Evolutionary conservation across 2,888 invertebrate species (phyloP), one percentile per base, ranked within the genome.

Genomic region (Heliconius ethilla): DNA sequence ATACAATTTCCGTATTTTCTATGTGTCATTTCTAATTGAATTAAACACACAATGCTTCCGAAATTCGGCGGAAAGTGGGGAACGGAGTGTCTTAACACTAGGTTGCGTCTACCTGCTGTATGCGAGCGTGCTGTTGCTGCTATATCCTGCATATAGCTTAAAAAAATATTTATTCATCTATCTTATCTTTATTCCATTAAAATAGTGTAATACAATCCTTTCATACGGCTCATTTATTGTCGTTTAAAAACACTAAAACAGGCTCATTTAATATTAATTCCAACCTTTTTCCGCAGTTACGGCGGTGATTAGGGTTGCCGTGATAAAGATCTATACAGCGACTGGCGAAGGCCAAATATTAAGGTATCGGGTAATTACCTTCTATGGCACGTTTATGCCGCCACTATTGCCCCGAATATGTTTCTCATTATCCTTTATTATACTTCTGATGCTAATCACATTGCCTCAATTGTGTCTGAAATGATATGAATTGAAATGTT

Each of bases 361-460:
- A 80, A 82, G 79, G 81, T 80, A 80, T 78, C 76, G 77, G 78
- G 81, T 80, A 82, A 82, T 83, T 82, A 83, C 81, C 81, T 81
- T 79, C 80, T 77, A 82, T 80, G 75, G 83, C 79, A 81, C 81
- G 79, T 81, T 82, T 81, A 83, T 74, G 76, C 75, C 76, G 77
- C 78, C 78, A 82, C 82, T 77, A 83, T 83, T 82, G 82, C 79
- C 82, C 81, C 78, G 79, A 83, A 83, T 82, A 81, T 83, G 81
- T 76, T 81, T 79, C 83, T 82, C 82, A 83, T 83, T 83, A 83
- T 83, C 83, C 79, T 83, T 83, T 83, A 83, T 83, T 83, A 79
- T 80, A 80, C 81, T 79, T 79, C 72, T 76, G 81, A 83, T 83
- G 79, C 76, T 81, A 80, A 82, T 83, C 81, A 77, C 78, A 79